phyloP scores from a whole-genome alignment of 2,113 vertebrate species.

The Tachysurus fulvidraco region DNA sequence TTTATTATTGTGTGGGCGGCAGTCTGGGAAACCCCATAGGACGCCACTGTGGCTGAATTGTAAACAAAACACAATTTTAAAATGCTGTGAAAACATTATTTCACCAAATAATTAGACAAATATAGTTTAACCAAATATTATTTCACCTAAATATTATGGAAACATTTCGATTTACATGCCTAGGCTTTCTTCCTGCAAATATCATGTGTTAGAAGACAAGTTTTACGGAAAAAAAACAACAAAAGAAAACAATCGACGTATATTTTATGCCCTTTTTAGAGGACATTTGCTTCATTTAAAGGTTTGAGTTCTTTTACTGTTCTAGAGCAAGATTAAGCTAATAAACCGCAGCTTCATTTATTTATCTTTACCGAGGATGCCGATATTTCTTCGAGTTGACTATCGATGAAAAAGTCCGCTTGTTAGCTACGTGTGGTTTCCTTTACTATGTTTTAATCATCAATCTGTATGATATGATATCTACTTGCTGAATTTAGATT shows the following conservation, averaged over 20 bases:
- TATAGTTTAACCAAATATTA: background rate
- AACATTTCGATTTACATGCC: background rate
- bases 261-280: no score
- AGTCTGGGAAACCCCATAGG: background rate
- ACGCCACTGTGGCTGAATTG: background rate
- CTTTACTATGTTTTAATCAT: background rate
- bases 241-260: background rate
- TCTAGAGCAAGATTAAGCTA: no score
- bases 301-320: no score
- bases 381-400: no score
- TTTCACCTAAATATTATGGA: background rate
- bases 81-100: no score
- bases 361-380: no score
- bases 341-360: no score
- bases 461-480: background rate
- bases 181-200: background rate
- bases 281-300: no score
- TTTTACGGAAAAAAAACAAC: no score
- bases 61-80: background rate
- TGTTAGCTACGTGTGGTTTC: background rate
- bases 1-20: background rate
- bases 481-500: background rate
- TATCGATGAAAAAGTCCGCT: background rate
- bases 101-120: no score
- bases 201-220: background rate